Base-by-base conservation (phyloP, 2,888 invertebrate genomes). In the Chalcis sispes region DNA sequence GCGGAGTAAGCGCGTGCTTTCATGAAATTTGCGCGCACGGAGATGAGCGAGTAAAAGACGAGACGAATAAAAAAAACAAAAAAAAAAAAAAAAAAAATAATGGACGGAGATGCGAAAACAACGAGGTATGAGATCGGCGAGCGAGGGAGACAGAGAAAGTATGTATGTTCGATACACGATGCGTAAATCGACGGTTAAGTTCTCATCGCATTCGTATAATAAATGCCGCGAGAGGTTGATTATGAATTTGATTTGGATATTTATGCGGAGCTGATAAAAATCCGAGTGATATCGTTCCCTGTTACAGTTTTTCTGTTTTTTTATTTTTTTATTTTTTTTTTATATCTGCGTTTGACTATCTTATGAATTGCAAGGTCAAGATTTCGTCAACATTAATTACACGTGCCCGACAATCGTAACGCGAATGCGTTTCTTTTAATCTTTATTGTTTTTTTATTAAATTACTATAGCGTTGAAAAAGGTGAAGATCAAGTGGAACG, bases 161-260 rank as follows among this genome's bases (percentile, higher is more conserved):
- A n/a, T n/a, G n/a, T n/a, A n/a, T n/a, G n/a, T n/a, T n/a, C n/a
- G n/a, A n/a, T n/a, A n/a, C n/a, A n/a, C n/a, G n/a, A n/a, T 29
- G 15, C 27, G 29, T 0, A 13, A 36, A 29, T 40, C 36, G 36
- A 2, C 0, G 20, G 18, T 29, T 64, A 18, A 50, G 50, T 50
- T 64, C 10, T 27, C 29, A 29, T 48, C 32, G 18, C 15, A 13
- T 1, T 13, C 1, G n/a, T 23, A 50, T 32, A 64, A 56, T 56
- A 29, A 15, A 42, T 8, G 5, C 13, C 23, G 18, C 4, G 7
- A 59, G 18, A 18, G n/a, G 36, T n/a, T 1, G 40, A 42, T 42
- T 40, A 27, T 56, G 66, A 66, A 36, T 66, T 66, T 56, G 23
- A 66, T 54, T 54, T 54, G 15, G 52, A 66, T 54, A 50, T 66